phyloP scores from a whole-genome alignment of 2,797 vertebrate species.

The Buceros bicornis region DNA sequence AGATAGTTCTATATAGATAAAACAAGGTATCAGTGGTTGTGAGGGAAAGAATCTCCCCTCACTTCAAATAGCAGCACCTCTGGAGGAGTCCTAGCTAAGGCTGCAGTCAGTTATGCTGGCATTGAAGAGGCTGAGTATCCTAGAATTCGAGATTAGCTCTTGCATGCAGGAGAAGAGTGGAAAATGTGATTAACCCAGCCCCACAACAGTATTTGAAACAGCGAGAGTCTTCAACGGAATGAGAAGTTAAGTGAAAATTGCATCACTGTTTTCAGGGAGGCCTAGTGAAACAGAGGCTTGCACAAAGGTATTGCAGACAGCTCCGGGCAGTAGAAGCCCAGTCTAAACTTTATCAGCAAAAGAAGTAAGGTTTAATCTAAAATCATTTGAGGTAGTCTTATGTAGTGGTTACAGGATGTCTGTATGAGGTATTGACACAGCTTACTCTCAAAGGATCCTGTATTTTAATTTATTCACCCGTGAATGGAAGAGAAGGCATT shows the following conservation, averaged over 20 bases:
- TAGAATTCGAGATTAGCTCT: not conserved
- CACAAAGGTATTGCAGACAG: not conserved
- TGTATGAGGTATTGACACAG: not conserved
- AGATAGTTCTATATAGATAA: not conserved
- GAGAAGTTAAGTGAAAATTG: not conserved
- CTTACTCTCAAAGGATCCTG: not conserved
- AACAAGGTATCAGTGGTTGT: not conserved
- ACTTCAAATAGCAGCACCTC: not conserved
- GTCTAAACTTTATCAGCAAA: not conserved
- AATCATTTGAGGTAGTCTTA: not conserved
- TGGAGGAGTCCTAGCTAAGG: not conserved
- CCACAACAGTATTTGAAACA: not conserved
- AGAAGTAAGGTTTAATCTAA: not conserved
- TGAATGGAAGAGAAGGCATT: not conserved
- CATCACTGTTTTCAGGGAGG: not conserved
- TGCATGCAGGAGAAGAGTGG: not conserved
- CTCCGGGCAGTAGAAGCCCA: not conserved
- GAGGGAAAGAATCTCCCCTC: not conserved
- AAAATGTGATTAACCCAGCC: not conserved
- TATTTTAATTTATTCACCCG: not conserved
- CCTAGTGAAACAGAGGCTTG: not conserved
- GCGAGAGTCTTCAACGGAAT: not conserved
- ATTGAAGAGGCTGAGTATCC: not conserved
- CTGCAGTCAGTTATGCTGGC: not conserved
- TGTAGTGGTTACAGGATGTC: not conserved